Evolutionary conservation across 2,888 invertebrate species (phyloP), one percentile per base, ranked within the genome.

Genomic region (Acronicta leporina): DNA sequence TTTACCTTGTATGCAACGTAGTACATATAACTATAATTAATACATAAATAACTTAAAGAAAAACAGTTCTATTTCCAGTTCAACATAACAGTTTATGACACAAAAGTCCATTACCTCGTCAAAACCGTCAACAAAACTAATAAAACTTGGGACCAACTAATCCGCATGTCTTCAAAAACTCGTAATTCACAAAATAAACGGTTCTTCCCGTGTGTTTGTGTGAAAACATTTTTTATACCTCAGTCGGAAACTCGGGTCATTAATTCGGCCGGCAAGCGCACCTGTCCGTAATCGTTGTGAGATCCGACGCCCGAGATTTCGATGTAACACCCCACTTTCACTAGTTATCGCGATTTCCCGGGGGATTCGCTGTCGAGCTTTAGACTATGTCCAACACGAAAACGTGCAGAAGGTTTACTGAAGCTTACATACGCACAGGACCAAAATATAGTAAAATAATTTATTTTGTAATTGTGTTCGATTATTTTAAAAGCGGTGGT

Each of bases 241-340:
- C 50, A 62, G 55, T 8, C 46, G 68, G 61, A 58, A 68, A 66
- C 77, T 72, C 49, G 57, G 70, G 83, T 81, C 82, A 83, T 84
- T 83, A 84, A 83, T 84, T 73, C 68, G 75, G 64, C 40, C 61
- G 57, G 75, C 61, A 55, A 63, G 74, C 83, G 67, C 83, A 83
- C 84, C 84, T 84, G 84, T 75, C 81, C 61, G 79, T 81, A 83
- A 84, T 84, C 75, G 75, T 73, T 49, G 65, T 68, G 73, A 68
- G 70, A 74, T 71, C 67, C 70, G 46, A 50, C 69, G 60, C 70
- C 68, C 74, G 76, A 75, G 73, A 70, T 79, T 78, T 73, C 53
- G 70, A 57, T 65, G 73, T 56, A 66, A 65, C 72, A 69, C 68
- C 63, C 72, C 76, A 78, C 77, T 77, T 78, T 77, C 76, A 65